Percentiles rank a stretch among this genome's conserved stretches.
Conservation (phyloP, 2,797 vertebrate genomes). For the Cygnus olor region DNA sequence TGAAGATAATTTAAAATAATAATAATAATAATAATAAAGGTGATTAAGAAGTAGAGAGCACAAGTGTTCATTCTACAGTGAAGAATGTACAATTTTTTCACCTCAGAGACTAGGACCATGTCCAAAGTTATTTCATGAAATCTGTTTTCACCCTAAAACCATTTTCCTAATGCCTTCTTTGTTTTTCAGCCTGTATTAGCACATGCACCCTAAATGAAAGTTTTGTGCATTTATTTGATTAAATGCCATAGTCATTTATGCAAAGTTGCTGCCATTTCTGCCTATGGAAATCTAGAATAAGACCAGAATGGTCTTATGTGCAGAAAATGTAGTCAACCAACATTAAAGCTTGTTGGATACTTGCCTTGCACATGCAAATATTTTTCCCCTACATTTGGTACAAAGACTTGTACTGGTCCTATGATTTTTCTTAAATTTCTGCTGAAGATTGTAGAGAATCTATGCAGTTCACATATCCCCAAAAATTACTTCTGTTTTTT, state of each 20-base stretch:
- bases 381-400: not conserved
- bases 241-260: not conserved
- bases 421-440: not conserved
- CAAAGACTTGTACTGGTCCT: not conserved
- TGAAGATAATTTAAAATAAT: not conserved
- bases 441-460: not conserved
- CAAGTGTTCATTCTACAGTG: not conserved
- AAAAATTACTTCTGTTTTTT: not conserved
- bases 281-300: not conserved
- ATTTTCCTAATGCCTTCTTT: not conserved
- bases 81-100: not conserved
- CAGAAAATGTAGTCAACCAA: not conserved
- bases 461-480: not conserved
- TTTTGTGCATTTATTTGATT: not conserved
- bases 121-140: not conserved
- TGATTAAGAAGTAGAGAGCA: not conserved
- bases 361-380: not conserved
- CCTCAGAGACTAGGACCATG: not conserved
- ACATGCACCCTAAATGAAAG: accelerated
- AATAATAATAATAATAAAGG: not conserved
- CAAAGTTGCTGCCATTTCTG: not conserved
- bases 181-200: not conserved
- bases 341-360: not conserved
- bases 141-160: not conserved
- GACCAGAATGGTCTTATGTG: not conserved